Base-by-base conservation (phyloP, 2,888 invertebrate species). In the Blastobasis lacticolella region DNA sequence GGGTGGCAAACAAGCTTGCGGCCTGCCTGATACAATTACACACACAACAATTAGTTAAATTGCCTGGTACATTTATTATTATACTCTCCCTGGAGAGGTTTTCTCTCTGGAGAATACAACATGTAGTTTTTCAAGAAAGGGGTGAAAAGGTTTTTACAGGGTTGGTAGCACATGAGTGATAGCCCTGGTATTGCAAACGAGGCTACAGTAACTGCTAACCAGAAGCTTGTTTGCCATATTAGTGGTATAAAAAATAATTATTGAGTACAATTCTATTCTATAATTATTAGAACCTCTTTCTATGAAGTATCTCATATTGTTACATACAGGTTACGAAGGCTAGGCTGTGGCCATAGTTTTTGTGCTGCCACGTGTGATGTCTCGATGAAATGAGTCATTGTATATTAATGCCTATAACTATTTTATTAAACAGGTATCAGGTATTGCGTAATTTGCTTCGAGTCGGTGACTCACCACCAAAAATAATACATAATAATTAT, bases 401-500 rank as follows among this genome's bases (percentile, higher is more conserved):
- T 65, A 64, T 71, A 64, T 68, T 67, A 69, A 70, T 66, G 71
- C 72, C 66, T 69, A 67, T 68, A 62, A 73, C 71, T 78, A 75
- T 78, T 76, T 77, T 73, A 74, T 75, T 74, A 77, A 78, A 82
- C 81, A 73, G 71, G 75, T 80, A 80, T 82, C 71, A 65, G 69
- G 60, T 67, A 76, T 84, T 81, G 74, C 84, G 83, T 81, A 83
- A 86, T 76, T 69, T 71, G 60, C 67, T 67, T 67, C 63, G 64
- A 67, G 64, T 57, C 54, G 53, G 62, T 83, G 85, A 86, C 66
- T 85, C 85, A 86, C 62, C 72, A 60, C 69, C 75, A 44, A 80
- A 83, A 80, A 81, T 84, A 54, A 53, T 54, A 52, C 53, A 37
- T 38, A 49, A 36, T 50, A 48, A 5, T 41, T 10, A 42, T 51